Evolutionary conservation across 2,113 vertebrate genomes (phyloP), one percentile per base, ranked within the genome.

Genomic region (Heterocephalus glaber): DNA sequence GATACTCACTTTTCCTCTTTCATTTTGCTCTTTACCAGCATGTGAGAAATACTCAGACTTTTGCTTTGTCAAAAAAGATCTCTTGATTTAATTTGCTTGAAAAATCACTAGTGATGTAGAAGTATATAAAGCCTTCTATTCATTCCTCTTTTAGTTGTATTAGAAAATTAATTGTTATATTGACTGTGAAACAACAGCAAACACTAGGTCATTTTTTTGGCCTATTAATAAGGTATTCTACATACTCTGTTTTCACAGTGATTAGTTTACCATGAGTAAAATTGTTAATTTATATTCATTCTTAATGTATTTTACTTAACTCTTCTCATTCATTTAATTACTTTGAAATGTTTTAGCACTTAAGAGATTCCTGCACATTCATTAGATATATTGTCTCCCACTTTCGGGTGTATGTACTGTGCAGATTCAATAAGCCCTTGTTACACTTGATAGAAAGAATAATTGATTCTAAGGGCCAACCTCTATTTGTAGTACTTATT

Each of bases 311-410:
- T 60, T 58, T 61, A 52, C 44, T 94, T 58, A 30, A 63, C 74
- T 77, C n/a, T 94, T 68, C 52, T 94, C 9, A 19, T 17, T 91
- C 35, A 38, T 77, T 77, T 54, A 72, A 63, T 94, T 72, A 86
- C 16, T 61, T 87, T 80, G 24, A 89, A 76, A 24, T n/a, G 28
- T 3, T 38, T n/a, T 7, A 33, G 0, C 38, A 6, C 52, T 38
- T 77, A 49, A 88, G 26, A 1, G 17, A 61, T 72, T 89, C 74
- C 38, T 70, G 1, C 65, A 47, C 92, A 52, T 80, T 80, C 58
- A 52, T 82, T 54, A 63, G 12, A 33, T 47, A 22, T 28, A 33
- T n/a, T n/a, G 17, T 7, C 47, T 89, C 13, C 56, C 20, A 63
- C 19, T 70, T 87, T 58, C 56, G 87, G 24, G 8, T 38, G 14